phyloP scores from a whole-genome alignment of 2,113 vertebrate genomes.

The Microcebus ravelobensis region DNA sequence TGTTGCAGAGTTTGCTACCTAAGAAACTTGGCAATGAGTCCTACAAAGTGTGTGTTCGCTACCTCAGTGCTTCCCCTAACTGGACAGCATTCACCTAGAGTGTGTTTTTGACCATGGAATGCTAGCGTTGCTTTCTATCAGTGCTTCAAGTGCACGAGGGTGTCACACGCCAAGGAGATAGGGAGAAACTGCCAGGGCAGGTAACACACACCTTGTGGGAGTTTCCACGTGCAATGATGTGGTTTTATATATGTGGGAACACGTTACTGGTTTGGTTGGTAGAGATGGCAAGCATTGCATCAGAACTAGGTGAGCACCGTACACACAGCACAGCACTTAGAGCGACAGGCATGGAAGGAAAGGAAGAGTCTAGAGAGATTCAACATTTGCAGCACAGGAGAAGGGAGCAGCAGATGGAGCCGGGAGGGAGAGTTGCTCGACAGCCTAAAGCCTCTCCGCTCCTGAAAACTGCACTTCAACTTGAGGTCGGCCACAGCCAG shows the following conservation, averaged over 20 bases:
- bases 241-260: neutral
- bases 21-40: neutral
- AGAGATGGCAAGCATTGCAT: rapidly evolving
- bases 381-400: neutral
- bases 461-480: neutral
- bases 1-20: neutral
- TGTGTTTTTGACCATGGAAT: neutral
- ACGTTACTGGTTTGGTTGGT: rapidly evolving
- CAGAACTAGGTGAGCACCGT: rapidly evolving
- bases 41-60: neutral
- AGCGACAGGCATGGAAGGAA: neutral
- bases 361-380: neutral
- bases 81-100: neutral
- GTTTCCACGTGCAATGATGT: rapidly evolving
- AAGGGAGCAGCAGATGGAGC: rapidly evolving
- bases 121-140: neutral
- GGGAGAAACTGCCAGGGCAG: neutral
- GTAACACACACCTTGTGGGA: neutral
- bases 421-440: rapidly evolving
- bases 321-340: neutral
- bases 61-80: neutral
- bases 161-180: neutral
- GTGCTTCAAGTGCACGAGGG: neutral
- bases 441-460: neutral
- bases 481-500: neutral